phyloP scores from a whole-genome alignment of 23 tunicate genomes.

The Diplosoma virens region DNA sequence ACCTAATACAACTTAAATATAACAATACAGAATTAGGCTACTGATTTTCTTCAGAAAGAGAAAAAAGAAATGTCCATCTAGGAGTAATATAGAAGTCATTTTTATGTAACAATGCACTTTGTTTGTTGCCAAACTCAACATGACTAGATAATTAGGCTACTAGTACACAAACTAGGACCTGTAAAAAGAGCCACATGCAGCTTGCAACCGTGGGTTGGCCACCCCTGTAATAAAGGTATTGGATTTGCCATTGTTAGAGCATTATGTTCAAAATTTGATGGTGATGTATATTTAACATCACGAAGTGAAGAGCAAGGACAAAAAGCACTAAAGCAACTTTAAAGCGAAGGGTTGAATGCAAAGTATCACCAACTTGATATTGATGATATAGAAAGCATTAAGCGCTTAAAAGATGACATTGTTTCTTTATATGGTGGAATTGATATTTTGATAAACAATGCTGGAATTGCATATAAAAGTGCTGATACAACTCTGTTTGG shows the following conservation, averaged over 20 bases:
- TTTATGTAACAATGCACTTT: too few species aligned
- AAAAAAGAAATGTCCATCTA: too few species aligned
- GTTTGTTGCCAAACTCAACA: too few species aligned
- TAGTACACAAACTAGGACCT: too few species aligned
- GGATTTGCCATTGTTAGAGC: constrained; percentile 75
- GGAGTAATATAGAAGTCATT: too few species aligned
- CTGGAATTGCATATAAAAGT: constrained; percentile 51
- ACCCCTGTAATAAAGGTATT: constrained; percentile 77
- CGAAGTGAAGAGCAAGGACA: constrained; percentile 60
- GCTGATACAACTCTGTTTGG: constrained; percentile 42
- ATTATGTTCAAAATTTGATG: constrained; percentile 51
- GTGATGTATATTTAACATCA: constrained; percentile 72
- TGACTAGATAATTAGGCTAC: too few species aligned
- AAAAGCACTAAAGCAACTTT: constrained; percentile 50
- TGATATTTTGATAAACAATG: constrained; percentile 81
- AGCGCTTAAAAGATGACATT: constrained; percentile 16
- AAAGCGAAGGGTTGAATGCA: constrained; percentile 45
- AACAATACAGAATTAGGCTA: too few species aligned
- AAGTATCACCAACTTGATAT: constrained; percentile 79
- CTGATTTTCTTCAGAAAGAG: too few species aligned
- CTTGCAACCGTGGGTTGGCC: too few species aligned
- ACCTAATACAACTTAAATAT: too few species aligned
- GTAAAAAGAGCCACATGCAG: too few species aligned
- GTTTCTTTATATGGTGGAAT: constrained; percentile 56
- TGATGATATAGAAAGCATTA: constrained; percentile 51